These are phyloP conservation scores for Caenorhabditis wallacei DNA, from an alignment of 2,888 invertebrate species.

Conservation along the genomic window DNA sequence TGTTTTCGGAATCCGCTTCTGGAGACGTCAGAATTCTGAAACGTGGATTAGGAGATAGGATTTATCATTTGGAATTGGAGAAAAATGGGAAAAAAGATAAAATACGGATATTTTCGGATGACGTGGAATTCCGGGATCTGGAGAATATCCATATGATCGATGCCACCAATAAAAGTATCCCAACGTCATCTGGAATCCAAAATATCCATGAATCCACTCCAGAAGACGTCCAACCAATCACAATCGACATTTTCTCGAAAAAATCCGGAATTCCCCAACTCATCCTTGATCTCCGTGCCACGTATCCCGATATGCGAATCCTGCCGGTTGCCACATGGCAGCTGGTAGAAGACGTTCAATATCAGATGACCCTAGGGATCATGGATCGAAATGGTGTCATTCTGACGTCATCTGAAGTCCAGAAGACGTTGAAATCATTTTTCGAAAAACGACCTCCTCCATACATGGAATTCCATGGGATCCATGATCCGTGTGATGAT, in stretches of 20 bases:
- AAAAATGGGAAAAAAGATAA: constrained; percentile 14
- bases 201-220: neutral
- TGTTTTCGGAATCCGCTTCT: constrained; percentile 11
- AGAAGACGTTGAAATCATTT: constrained; percentile 45
- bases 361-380: constrained; percentile 11
- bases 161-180: neutral
- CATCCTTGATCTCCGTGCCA: neutral
- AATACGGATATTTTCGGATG: constrained; percentile 29
- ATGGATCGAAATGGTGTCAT: constrained; percentile 55
- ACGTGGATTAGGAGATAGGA: neutral
- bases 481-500: constrained; percentile 30
- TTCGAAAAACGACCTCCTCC: constrained; percentile 25
- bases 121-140: neutral
- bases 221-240: constrained; percentile 9
- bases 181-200: neutral
- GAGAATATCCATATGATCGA: neutral
- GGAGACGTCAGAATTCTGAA: constrained; percentile 25
- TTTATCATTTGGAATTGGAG: constrained; percentile 4
- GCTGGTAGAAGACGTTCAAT: constrained; percentile 42
- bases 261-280: neutral
- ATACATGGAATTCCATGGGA: constrained; percentile 37
- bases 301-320: constrained; percentile 38
- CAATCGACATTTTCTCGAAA: neutral
- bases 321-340: constrained; percentile 13
- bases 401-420: constrained; percentile 35